Percentiles rank a stretch among this genome's conserved stretches.
These are phyloP conservation scores for Zonotrichia leucophrys DNA, from an alignment of 2,113 vertebrate genomes.

Conservation along the genomic window DNA sequence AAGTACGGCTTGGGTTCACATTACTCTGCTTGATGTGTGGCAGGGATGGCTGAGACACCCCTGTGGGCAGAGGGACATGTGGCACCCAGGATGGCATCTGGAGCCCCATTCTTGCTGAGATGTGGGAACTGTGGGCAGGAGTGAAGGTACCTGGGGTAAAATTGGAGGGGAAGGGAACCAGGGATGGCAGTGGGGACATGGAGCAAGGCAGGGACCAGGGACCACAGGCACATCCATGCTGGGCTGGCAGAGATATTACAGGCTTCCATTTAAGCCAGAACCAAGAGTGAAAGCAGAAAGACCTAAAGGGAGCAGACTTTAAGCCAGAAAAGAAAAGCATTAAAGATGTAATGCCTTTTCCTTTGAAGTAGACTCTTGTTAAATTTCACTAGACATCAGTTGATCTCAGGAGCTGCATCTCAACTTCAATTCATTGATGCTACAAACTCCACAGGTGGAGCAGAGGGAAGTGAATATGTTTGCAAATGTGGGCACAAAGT, in stretches of 20 bases:
- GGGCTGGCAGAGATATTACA: background rate
- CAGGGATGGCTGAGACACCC: background rate
- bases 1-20: background rate
- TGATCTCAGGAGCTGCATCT: background rate
- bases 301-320: background rate
- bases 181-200: background rate
- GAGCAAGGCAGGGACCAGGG: background rate
- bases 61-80: background rate
- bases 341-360: slow-evolving; percentile 6
- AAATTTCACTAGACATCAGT: background rate
- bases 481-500: background rate
- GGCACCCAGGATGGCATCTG: background rate
- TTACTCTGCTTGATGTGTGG: background rate
- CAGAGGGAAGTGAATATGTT: background rate
- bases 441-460: background rate
- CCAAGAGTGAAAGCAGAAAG: background rate
- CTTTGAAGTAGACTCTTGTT: slow-evolving; percentile 21
- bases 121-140: background rate
- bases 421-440: background rate
- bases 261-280: background rate
- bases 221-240: accelerated
- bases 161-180: background rate
- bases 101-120: background rate
- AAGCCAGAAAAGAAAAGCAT: background rate
- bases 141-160: accelerated